Evolutionary conservation across 1,140 invertebrate species (phyloP).

Genomic region (Palaemon carinicauda): DNA sequence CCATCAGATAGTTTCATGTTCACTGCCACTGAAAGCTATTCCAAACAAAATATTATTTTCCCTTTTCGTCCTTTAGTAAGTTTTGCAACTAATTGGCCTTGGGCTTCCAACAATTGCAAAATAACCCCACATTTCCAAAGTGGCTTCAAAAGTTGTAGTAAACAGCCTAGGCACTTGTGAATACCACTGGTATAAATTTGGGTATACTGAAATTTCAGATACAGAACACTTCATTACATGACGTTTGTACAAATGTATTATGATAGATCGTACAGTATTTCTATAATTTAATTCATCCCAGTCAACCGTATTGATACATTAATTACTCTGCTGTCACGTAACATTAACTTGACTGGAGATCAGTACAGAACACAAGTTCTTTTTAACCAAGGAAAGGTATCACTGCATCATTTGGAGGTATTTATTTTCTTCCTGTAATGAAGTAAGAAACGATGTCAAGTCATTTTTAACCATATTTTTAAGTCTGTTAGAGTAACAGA

Average conservation of each 20-base stretch:
- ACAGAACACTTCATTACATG: not conserved
- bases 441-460: slow-evolving; percentile 89
- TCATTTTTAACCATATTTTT: slow-evolving; percentile 96
- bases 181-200: not conserved
- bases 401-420: slow-evolving; percentile 87
- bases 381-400: not conserved
- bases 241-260: slow-evolving; percentile 44
- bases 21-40: no score
- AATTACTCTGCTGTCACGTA: not conserved
- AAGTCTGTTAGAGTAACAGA: slow-evolving; percentile 61
- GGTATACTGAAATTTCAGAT: not conserved
- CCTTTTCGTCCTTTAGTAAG: not conserved
- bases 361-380: not conserved
- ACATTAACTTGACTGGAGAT: not conserved
- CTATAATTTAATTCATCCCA: slow-evolving; percentile 43
- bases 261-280: slow-evolving; percentile 25
- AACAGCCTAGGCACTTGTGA: no score
- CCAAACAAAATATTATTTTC: not conserved
- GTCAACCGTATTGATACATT: slow-evolving; percentile 26
- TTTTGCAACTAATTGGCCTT: no score
- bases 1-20: not conserved
- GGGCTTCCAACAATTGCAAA: no score
- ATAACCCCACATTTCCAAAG: no score
- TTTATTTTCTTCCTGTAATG: slow-evolving; percentile 89
- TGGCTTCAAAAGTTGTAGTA: no score